phyloP scores from a whole-genome alignment of 2,888 invertebrate species.

The Noctua janthe region DNA sequence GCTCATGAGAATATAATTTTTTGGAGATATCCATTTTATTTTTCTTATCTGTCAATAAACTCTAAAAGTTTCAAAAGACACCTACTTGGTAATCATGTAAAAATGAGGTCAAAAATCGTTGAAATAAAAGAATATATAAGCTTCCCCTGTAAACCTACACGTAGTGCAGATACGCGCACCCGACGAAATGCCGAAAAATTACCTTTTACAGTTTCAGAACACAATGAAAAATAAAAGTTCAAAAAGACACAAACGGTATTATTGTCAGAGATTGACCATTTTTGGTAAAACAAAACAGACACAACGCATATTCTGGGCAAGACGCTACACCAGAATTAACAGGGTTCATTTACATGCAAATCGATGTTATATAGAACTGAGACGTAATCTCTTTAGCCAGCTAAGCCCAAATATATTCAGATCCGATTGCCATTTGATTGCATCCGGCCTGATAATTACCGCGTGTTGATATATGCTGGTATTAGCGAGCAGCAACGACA shows the following conservation, averaged over 20 bases:
- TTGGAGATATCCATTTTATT: not conserved
- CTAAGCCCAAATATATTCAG: conserved; percentile 69
- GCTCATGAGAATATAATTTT: conserved; percentile 23
- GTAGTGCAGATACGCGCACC: too few relatives aligned
- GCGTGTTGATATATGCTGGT: conserved; percentile 40
- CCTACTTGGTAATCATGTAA: not conserved
- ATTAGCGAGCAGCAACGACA: conserved; percentile 22
- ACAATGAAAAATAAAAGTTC: not conserved
- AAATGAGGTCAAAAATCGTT: too few relatives aligned
- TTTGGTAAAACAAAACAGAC: conserved; percentile 56
- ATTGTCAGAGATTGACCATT: not conserved
- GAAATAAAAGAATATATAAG: too few relatives aligned
- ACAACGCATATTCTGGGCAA: conserved; percentile 63
- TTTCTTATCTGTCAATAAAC: not conserved
- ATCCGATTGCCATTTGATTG: conserved; percentile 66
- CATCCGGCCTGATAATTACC: conserved; percentile 62
- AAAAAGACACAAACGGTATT: not conserved
- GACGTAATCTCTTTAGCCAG: conserved; percentile 68
- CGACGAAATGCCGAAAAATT: not conserved
- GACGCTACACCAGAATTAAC: conserved; percentile 68
- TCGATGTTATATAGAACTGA: conserved; percentile 68
- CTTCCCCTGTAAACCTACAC: too few relatives aligned
- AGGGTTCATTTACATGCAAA: conserved; percentile 73
- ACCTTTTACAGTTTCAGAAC: not conserved
- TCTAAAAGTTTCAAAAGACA: not conserved